These are phyloP conservation scores for Ceratosolen solmsi DNA, from an alignment of 1,140 invertebrate species.

Conservation along the genomic window DNA sequence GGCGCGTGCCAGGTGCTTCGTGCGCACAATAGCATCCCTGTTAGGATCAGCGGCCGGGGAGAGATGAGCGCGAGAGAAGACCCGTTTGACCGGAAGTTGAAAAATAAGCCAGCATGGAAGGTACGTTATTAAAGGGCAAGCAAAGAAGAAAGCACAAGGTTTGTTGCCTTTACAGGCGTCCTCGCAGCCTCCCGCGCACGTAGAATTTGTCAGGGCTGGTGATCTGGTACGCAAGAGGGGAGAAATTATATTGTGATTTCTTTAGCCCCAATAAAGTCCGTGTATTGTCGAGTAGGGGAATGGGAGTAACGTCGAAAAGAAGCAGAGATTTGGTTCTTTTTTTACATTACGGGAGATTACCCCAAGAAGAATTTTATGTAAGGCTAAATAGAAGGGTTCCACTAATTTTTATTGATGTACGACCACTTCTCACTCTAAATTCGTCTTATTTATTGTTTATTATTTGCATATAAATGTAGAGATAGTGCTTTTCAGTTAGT, in stretches of 20 bases:
- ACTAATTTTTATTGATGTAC: too few relatives aligned
- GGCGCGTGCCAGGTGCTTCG: slow-evolving; percentile 72
- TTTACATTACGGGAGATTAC: background rate
- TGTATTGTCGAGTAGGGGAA: background rate
- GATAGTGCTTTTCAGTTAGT: background rate
- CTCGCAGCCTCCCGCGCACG: slow-evolving; percentile 8
- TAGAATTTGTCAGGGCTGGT: slow-evolving; percentile 27
- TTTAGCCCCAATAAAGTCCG: background rate
- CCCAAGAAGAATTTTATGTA: background rate
- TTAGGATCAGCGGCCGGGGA: slow-evolving; percentile 51
- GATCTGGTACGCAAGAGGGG: background rate
- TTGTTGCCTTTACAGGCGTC: slow-evolving; percentile 32
- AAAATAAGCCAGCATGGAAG: slow-evolving; percentile 62
- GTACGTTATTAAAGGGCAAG: slow-evolving; percentile 63
- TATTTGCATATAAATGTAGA: background rate
- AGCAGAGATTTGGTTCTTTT: background rate
- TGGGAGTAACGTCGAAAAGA: background rate
- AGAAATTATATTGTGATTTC: background rate
- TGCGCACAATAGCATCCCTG: slow-evolving; percentile 68
- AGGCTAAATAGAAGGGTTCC: background rate
- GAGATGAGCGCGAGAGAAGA: slow-evolving; percentile 45
- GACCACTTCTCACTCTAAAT: background rate
- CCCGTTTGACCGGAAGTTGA: slow-evolving; percentile 68
- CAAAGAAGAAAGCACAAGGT: slow-evolving; percentile 54
- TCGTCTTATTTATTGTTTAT: background rate